Percentiles rank a stretch among this genome's conserved stretches.
Conservation (phyloP, 1,140 invertebrate species). For the Leptopilina boulardi region DNA sequence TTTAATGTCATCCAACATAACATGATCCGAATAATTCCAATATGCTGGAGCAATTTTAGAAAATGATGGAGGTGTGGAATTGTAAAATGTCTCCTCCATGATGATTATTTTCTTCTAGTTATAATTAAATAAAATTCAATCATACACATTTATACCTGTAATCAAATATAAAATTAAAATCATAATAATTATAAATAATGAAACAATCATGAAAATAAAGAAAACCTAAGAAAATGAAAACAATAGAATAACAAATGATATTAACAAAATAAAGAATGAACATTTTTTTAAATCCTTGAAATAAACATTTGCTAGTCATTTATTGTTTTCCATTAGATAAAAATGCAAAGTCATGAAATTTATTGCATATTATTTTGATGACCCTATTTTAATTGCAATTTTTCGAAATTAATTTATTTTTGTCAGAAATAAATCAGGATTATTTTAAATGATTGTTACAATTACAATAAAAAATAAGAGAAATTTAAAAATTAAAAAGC, state of each 20-base stretch:
- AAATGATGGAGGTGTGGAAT: slow-evolving; percentile 65
- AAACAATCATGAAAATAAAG: not conserved
- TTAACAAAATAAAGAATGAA: no score
- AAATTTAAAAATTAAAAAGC: not conserved
- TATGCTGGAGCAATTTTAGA: slow-evolving; percentile 64
- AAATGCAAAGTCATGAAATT: slow-evolving; percentile 45
- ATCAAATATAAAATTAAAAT: not conserved
- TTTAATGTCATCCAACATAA: slow-evolving; percentile 83
- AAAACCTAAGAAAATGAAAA: not conserved
- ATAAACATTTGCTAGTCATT: slow-evolving; percentile 9
- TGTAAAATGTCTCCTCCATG: slow-evolving; percentile 65
- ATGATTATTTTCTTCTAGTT: slow-evolving; percentile 35
- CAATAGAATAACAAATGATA: not conserved
- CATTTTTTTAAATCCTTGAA: no score
- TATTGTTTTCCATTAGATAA: slow-evolving; percentile 26
- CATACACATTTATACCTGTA: slow-evolving; percentile 12
- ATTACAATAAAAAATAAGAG: no score
- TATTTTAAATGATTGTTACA: no score
- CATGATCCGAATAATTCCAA: slow-evolving; percentile 72
- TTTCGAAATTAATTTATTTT: no score
- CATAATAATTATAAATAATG: not conserved
- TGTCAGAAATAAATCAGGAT: no score
- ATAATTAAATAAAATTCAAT: not conserved
- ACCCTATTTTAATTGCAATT: no score
- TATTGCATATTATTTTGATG: slow-evolving; percentile 43